phyloP scores from a whole-genome alignment of 1,140 invertebrate species.

The Tachypleus tridentatus region DNA sequence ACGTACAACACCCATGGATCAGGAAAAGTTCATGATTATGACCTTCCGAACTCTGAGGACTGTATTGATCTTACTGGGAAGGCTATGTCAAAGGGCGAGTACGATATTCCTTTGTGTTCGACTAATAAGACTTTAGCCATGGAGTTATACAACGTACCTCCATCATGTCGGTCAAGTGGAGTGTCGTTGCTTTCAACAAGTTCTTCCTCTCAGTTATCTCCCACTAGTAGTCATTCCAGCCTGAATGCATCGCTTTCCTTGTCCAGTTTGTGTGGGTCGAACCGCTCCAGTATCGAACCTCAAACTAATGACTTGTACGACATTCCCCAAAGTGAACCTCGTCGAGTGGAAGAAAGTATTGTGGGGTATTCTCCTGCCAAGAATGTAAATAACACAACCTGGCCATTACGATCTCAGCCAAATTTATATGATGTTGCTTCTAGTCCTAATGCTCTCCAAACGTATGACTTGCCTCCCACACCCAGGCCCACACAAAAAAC shows the following conservation, averaged over 20 bases:
- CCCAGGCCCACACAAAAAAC: constrained; percentile 7
- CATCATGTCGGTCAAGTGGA: constrained; percentile 27
- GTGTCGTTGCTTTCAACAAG: constrained; percentile 33
- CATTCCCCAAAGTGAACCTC: constrained; percentile 25
- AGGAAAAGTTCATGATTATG: too few species aligned
- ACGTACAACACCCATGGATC: too few species aligned
- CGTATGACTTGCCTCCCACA: constrained; percentile 17
- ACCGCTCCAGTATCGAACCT: constrained; percentile 35
- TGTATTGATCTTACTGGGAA: too few species aligned
- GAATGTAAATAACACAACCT: too few species aligned
- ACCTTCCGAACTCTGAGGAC: too few species aligned
- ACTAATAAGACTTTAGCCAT: too few species aligned
- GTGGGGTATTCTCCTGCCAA: too few species aligned
- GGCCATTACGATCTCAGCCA: constrained; percentile 5
- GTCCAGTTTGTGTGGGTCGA: constrained; percentile 27
- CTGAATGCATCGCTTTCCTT: constrained; percentile 25
- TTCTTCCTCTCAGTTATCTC: constrained; percentile 29
- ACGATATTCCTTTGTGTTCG: too few species aligned
- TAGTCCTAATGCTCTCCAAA: background rate
- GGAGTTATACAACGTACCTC: constrained; percentile 14
- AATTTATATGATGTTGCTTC: constrained; percentile 19
- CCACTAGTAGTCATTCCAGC: constrained; percentile 29
- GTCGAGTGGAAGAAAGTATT: background rate
- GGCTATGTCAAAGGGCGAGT: too few species aligned
- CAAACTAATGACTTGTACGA: constrained; percentile 34